These are phyloP conservation scores for Temnopleurus reevesii DNA, from an alignment of 53 echinoderm and acorn worm species.

Conservation along the genomic window DNA sequence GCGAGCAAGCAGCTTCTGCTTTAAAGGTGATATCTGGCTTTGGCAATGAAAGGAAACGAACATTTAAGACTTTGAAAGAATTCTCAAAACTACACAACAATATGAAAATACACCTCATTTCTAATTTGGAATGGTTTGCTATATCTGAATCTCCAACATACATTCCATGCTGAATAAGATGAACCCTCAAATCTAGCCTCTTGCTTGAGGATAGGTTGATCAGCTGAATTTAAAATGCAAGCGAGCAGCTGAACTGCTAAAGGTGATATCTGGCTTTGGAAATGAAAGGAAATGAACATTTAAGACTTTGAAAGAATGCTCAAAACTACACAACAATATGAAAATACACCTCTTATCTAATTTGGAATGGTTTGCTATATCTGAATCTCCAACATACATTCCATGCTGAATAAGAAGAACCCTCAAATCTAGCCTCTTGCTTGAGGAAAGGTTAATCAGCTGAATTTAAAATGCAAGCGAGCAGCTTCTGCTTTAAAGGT, in stretches of 20 bases:
- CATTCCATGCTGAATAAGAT: conserved; percentile 3
- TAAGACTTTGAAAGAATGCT: too few species aligned
- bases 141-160: background rate
- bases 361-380: too few species aligned
- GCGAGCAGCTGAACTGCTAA: background rate
- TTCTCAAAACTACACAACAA: too few species aligned
- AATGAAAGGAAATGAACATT: too few species aligned
- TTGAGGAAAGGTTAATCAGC: background rate
- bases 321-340: too few species aligned
- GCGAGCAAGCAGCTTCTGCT: background rate
- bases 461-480: background rate
- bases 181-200: conserved; percentile 19
- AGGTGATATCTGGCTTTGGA: too few species aligned
- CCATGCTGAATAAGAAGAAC: background rate
- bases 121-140: too few species aligned
- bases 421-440: conserved; percentile 23
- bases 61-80: too few species aligned
- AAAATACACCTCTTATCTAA: too few species aligned
- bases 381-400: background rate
- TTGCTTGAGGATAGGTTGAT: background rate
- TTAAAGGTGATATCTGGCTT: too few species aligned
- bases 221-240: background rate
- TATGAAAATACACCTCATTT: too few species aligned
- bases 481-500: conserved; percentile 5
- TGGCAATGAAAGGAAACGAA: too few species aligned